These are phyloP conservation scores for Whitmania pigra DNA, from an alignment of 1,140 invertebrate genomes.

Conservation along the genomic window DNA sequence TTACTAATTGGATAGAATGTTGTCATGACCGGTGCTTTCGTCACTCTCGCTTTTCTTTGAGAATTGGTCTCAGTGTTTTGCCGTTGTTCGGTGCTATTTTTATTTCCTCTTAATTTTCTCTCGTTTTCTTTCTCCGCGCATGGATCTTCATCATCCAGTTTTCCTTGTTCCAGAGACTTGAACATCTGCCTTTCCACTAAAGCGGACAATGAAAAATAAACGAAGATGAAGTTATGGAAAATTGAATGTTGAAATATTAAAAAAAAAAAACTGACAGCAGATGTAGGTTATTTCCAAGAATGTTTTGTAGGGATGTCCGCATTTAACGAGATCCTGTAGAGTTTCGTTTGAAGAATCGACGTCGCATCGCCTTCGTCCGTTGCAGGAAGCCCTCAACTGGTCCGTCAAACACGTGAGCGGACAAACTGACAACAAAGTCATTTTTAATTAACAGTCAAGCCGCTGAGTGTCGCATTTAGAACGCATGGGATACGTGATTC, in stretches of 20 bases:
- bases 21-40: not conserved
- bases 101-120: not conserved
- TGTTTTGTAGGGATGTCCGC: not conserved
- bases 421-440: not conserved
- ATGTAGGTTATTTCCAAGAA: not conserved
- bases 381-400: not conserved
- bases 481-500: no score
- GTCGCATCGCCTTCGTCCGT: not conserved
- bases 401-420: not conserved
- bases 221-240: not conserved
- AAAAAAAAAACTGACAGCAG: not conserved
- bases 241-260: not conserved
- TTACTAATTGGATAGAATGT: not conserved
- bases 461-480: no score
- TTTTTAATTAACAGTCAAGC: no score
- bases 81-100: not conserved
- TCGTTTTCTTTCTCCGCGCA: not conserved
- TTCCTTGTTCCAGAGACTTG: not conserved
- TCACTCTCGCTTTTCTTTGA: no score
- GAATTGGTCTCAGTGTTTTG: not conserved
- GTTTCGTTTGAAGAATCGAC: not conserved
- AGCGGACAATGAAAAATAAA: not conserved
- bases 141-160: not conserved
- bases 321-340: not conserved
- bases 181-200: not conserved